Percentiles rank a stretch among this genome's conserved stretches.
Conservation (phyloP, 2,797 vertebrate species). For the Spinus olivaceus region DNA sequence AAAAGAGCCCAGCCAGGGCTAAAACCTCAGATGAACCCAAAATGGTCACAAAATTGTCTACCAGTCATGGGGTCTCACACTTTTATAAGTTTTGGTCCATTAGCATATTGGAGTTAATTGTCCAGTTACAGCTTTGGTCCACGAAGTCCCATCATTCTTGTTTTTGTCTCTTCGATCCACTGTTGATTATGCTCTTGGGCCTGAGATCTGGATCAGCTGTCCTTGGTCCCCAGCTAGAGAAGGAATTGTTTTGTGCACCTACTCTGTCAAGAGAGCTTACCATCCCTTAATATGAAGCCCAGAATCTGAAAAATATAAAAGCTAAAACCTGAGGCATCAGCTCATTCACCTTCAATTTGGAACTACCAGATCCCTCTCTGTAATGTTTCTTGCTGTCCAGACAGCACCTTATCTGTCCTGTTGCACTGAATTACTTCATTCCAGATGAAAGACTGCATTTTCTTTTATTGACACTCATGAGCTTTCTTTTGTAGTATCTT, state of each 20-base stretch:
- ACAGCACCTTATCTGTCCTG: not conserved
- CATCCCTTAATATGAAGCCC: not conserved
- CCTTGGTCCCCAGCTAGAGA: not conserved
- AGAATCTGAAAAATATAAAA: not conserved
- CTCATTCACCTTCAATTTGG: not conserved
- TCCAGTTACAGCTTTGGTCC: not conserved
- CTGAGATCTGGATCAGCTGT: not conserved
- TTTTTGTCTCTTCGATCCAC: not conserved
- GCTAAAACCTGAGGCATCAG: not conserved
- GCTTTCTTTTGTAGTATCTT: not conserved
- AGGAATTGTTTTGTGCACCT: not conserved
- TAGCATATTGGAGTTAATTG: not conserved
- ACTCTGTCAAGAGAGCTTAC: not conserved
- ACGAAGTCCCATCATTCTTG: not conserved
- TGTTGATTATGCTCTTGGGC: not conserved
- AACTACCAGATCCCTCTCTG: not conserved
- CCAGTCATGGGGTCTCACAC: not conserved
- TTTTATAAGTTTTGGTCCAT: not conserved
- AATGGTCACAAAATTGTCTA: not conserved
- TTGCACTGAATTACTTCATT: not conserved
- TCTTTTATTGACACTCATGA: not conserved
- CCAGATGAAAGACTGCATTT: not conserved
- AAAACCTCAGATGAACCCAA: not conserved
- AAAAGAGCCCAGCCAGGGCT: not conserved
- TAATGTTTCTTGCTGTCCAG: not conserved